phyloP scores from a whole-genome alignment of 2,797 vertebrate species.

The Odontamblyopus rebecca region DNA sequence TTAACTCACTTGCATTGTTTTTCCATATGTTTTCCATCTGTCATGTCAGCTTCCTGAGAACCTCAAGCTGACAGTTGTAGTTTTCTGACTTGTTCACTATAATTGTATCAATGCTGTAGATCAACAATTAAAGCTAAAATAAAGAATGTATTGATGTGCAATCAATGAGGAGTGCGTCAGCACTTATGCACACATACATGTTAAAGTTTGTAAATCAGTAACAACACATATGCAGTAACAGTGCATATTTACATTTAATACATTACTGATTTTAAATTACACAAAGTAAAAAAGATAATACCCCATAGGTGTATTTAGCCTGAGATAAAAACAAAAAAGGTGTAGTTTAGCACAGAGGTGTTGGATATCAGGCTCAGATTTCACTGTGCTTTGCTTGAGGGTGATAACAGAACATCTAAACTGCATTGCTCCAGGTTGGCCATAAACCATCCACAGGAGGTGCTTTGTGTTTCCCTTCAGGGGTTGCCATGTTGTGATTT shows the following conservation, averaged over 20 bases:
- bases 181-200: neutral
- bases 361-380: constrained; percentile 53
- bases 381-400: constrained; percentile 60
- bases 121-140: neutral
- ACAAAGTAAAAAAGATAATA: neutral
- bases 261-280: neutral
- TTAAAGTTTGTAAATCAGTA: neutral
- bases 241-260: neutral
- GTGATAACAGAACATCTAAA: constrained; percentile 54
- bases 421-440: constrained; percentile 49
- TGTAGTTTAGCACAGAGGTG: constrained; percentile 7
- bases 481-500: neutral
- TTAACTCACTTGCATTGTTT: constrained; percentile 18
- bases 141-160: neutral
- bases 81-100: constrained; percentile 26
- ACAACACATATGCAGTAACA: neutral
- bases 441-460: constrained; percentile 48
- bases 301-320: neutral
- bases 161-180: neutral
- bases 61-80: constrained; percentile 25
- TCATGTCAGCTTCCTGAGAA: constrained; percentile 19
- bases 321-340: constrained; percentile 17
- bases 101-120: neutral
- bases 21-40: constrained; percentile 16
- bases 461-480: constrained; percentile 30